Evolutionary conservation across 2,797 vertebrate species (phyloP).

Genomic region (Valencia hispanica): DNA sequence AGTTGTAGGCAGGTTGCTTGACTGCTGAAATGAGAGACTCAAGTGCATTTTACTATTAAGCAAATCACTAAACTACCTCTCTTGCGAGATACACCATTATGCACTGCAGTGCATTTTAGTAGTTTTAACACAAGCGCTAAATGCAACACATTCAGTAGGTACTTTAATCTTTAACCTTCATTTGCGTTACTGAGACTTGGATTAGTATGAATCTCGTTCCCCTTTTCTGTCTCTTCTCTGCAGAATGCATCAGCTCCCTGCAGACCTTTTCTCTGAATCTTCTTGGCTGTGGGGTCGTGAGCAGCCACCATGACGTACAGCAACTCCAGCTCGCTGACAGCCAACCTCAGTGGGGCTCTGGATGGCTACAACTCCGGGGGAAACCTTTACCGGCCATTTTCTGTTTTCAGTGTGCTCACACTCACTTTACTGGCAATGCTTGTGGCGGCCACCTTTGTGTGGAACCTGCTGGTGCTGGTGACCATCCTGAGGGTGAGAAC

Average conservation of each 20-base stretch:
- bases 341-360: conserved; percentile 64
- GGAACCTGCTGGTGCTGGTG: conserved; percentile 94
- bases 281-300: conserved; percentile 53
- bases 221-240: conserved; percentile 32
- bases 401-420: conserved; percentile 88
- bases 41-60: conserved; percentile 62
- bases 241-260: conserved; percentile 57
- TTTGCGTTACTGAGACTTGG: conserved; percentile 1
- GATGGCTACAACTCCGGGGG: conserved; percentile 72
- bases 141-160: not conserved
- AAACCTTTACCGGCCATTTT: conserved; percentile 79
- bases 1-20: conserved; percentile 66
- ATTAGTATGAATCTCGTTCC: conserved; percentile 6
- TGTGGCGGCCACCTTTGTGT: conserved; percentile 91
- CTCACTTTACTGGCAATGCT: conserved; percentile 90
- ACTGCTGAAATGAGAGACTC: conserved; percentile 60
- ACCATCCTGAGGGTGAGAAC: conserved; percentile 93
- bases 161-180: conserved; percentile 5
- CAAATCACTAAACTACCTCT: conserved; percentile 63
- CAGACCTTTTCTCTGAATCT: conserved; percentile 27
- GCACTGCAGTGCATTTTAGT: conserved; percentile 20
- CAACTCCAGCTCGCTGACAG: conserved; percentile 70
- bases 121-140: conserved; percentile 17
- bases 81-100: conserved; percentile 27
- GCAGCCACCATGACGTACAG: conserved; percentile 72